phyloP scores from a whole-genome alignment of 1,140 invertebrate genomes.

The Leptopilina boulardi region DNA sequence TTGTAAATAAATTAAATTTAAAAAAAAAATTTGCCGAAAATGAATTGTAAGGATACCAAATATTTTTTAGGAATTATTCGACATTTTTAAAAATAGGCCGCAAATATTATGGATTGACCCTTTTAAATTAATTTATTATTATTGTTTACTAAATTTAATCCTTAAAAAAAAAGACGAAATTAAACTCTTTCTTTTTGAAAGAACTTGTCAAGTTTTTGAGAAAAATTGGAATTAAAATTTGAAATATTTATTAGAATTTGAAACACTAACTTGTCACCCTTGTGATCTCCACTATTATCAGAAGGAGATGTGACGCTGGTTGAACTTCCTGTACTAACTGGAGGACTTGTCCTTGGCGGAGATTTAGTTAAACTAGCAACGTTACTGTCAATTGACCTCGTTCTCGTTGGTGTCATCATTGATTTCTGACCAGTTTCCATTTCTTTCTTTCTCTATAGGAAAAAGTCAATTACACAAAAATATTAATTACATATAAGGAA shows the following conservation, averaged over 20 bases:
- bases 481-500: too few relatives aligned
- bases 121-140: too few relatives aligned
- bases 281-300: conserved; percentile 75
- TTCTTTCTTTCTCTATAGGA: conserved; percentile 68
- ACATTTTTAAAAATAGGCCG: too few relatives aligned
- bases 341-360: conserved; percentile 65
- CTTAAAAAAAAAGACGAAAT: too few relatives aligned
- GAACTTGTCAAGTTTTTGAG: conserved; percentile 21
- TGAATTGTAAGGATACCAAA: too few relatives aligned
- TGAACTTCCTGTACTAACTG: conserved; percentile 74
- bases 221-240: neutral
- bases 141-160: too few relatives aligned
- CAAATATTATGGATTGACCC: too few relatives aligned
- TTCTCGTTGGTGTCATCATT: conserved; percentile 64
- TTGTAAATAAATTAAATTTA: too few relatives aligned
- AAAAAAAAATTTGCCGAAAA: too few relatives aligned
- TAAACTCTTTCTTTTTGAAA: conserved; percentile 33
- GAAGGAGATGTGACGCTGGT: conserved; percentile 77
- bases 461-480: too few relatives aligned
- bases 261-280: conserved; percentile 70
- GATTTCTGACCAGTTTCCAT: conserved; percentile 62
- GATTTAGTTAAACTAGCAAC: conserved; percentile 65
- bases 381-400: conserved; percentile 68
- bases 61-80: too few relatives aligned
- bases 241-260: conserved; percentile 54